Evolutionary conservation across 2,113 vertebrate genomes (phyloP).

Genomic region (Python bivittatus): DNA sequence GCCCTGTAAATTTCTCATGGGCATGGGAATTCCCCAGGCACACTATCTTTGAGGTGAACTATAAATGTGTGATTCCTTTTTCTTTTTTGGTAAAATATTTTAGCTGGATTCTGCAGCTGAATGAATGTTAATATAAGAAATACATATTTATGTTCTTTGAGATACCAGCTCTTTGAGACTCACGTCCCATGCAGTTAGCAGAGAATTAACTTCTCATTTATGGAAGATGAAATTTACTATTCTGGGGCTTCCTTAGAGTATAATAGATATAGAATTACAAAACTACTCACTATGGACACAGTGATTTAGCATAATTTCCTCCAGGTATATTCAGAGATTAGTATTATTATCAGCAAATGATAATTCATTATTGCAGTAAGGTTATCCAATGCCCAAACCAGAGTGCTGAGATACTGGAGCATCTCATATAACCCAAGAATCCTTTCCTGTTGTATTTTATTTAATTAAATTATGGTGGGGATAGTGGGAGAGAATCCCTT

Average conservation of each 20-base stretch:
- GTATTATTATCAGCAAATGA: neutral
- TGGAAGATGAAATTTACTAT: constrained; percentile 7
- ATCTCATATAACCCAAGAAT: neutral
- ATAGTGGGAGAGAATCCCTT: neutral
- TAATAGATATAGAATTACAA: neutral
- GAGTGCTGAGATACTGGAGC: neutral
- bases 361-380: neutral
- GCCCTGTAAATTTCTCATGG: constrained; percentile 33
- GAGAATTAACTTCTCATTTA: neutral
- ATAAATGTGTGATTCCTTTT: constrained; percentile 20
- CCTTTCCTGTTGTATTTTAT: neutral
- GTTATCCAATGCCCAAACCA: neutral
- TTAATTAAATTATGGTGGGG: neutral
- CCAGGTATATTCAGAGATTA: neutral
- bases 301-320: neutral
- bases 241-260: neutral
- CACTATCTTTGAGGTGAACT: constrained; percentile 29
- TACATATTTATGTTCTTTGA: neutral
- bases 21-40: constrained; percentile 32
- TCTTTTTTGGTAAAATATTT: constrained; percentile 30
- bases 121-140: neutral
- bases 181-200: neutral
- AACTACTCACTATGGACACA: neutral
- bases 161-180: constrained; percentile 6
- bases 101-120: constrained; percentile 21